Conservation (phyloP, 2,888 invertebrate genomes). For the Itoplectis maculator region DNA sequence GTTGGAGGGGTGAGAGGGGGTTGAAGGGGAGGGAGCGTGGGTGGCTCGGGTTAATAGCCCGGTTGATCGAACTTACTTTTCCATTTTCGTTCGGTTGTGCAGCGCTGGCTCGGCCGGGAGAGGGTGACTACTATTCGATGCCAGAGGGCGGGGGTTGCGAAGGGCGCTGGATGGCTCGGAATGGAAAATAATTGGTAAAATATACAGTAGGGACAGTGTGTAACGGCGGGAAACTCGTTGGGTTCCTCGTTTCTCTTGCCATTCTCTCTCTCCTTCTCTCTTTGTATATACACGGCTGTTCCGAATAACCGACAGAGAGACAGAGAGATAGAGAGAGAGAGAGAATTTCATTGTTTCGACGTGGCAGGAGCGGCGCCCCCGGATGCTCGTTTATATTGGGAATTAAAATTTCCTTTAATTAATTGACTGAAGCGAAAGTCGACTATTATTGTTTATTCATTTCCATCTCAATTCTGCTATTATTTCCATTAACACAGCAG, state of each 20-base stretch:
- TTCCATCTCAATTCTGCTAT: background rate
- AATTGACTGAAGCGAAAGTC: constrained; percentile 32
- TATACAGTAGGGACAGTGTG: constrained; percentile 61
- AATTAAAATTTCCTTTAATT: constrained; percentile 55
- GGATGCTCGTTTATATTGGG: constrained; percentile 50
- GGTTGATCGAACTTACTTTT: constrained; percentile 68
- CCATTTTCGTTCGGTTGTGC: constrained; percentile 60
- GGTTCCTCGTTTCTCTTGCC: constrained; percentile 1
- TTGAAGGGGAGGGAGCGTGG: background rate
- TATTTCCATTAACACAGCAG: background rate
- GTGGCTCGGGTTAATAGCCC: constrained; percentile 64
- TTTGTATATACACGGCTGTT: background rate
- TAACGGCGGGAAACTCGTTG: constrained; percentile 33
- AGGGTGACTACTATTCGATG: constrained; percentile 27
- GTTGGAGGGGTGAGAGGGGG: no score
- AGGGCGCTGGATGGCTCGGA: constrained; percentile 50
- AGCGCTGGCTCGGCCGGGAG: constrained; percentile 8
- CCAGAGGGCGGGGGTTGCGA: constrained; percentile 38
- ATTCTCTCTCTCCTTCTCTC: constrained; percentile 3
- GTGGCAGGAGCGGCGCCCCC: constrained; percentile 21
- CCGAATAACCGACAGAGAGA: constrained; percentile 12
- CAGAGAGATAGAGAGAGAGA: constrained; percentile 13
- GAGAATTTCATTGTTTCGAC: constrained; percentile 46
- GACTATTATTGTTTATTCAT: constrained; percentile 30
- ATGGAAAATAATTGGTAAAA: constrained; percentile 67